Percentiles rank a stretch among this genome's conserved stretches.
Evolutionary conservation across 2,113 vertebrate species (phyloP).

Genomic region (Regulus satrapa): DNA sequence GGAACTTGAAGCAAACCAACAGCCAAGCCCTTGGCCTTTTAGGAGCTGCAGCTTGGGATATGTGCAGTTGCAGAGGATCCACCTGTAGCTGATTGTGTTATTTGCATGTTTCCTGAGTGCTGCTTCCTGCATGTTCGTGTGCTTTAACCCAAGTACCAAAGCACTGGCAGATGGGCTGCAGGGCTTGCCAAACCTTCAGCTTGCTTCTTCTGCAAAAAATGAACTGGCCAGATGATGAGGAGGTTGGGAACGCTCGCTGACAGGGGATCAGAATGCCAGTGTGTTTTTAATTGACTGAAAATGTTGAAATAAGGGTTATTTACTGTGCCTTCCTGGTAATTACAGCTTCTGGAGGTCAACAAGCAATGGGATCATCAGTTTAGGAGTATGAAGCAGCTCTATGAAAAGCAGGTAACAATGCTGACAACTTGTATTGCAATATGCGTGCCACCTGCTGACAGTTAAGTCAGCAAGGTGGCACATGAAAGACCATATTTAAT

Average conservation of each 20-base stretch:
- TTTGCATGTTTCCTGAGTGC: not conserved
- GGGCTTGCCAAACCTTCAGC: not conserved
- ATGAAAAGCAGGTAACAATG: slow-evolving; percentile 72
- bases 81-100: not conserved
- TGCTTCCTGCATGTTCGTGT: not conserved
- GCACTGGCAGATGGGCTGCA: not conserved
- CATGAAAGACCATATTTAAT: no score
- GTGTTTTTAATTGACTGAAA: not conserved
- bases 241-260: not conserved
- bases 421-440: not conserved
- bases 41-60: not conserved
- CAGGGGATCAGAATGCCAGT: not conserved
- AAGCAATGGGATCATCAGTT: slow-evolving; percentile 76
- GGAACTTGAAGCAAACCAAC: not conserved
- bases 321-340: slow-evolving; percentile 29
- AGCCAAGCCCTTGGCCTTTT: not conserved
- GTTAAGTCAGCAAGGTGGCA: not conserved
- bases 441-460: not conserved
- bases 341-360: slow-evolving; percentile 78
- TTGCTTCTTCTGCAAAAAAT: not conserved
- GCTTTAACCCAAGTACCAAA: not conserved
- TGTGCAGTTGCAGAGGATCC: not conserved
- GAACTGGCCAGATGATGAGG: not conserved
- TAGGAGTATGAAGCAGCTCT: slow-evolving; percentile 70
- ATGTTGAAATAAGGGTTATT: not conserved